Evolutionary conservation across 2,113 vertebrate genomes (phyloP), one percentile per base, ranked within the genome.

Genomic region (Eurystomus gularis): DNA sequence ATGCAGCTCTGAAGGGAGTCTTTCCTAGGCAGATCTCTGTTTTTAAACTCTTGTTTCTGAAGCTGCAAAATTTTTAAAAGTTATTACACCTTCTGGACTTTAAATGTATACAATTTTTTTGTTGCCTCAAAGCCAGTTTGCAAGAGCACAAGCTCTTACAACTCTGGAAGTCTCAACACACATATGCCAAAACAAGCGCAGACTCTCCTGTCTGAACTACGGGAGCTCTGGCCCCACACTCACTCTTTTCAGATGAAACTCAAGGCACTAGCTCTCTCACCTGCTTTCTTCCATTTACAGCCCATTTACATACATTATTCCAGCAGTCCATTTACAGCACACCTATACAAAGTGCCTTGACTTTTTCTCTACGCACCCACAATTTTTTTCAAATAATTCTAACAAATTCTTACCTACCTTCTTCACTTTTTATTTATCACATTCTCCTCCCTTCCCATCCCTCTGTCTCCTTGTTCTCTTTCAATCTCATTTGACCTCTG

Each of bases 161-260:
- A 2, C 25, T 83, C 72, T 72, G 12, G 9, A 83, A 73, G 17
- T 5, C 9, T 48, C 62, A 86, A 54, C 11, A 85, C 55, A 21
- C 25, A 48, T 6, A n/a, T 5, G 13, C 35, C 33, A 64, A 40
- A 49, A 60, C 0, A 1, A 65, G 31, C 1, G 3, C 18, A 51
- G 14, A 25, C 29, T 37, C 64, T 39, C 4, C 25, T 35, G 31
- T 46, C 37, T 1, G 1, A 33, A 31, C 17, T 44, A 10, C 1
- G 9, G 17, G 42, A 23, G 14, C 20, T 65, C 15, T 18, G n/a
- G 39, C 18, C 31, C 33, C 46, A 48, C 40, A 60, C n/a, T n/a
- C 25, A 13, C 10, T 58, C 51, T 58, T 60, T 40, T 15, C 35
- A 61, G 8, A 31, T 7, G 17, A 51, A 72, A 37, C 13, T 28